These are phyloP conservation scores for Leptonema lineaticorne DNA, from an alignment of 1,140 invertebrate genomes.

Conservation along the genomic window DNA sequence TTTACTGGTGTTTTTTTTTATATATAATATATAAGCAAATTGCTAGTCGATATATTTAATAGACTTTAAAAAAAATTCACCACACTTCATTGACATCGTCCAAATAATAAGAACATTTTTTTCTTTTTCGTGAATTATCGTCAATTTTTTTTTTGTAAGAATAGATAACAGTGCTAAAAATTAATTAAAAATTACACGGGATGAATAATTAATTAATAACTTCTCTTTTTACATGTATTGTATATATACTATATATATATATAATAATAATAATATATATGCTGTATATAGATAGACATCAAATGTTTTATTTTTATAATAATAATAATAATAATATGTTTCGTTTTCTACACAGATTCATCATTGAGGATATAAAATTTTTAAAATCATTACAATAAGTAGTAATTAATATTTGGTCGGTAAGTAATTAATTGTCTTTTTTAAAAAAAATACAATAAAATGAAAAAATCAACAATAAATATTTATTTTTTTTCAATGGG, in stretches of 20 bases:
- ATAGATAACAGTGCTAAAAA: constrained; percentile 18
- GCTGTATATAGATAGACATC: constrained; percentile 12
- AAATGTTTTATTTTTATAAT: background rate
- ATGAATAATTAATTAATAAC: background rate
- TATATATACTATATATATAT: background rate
- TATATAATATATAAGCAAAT: too few species aligned
- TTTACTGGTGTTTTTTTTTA: too few species aligned
- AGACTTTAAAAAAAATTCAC: too few species aligned
- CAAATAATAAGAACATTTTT: too few species aligned
- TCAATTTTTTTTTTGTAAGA: constrained; percentile 14
- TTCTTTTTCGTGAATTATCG: too few species aligned
- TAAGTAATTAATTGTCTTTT: too few species aligned
- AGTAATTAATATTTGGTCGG: constrained; percentile 17
- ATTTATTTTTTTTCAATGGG: constrained; percentile 17
- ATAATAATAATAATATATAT: too few species aligned
- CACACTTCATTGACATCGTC: too few species aligned
- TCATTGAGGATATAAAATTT: background rate
- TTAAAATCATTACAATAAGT: constrained; percentile 1
- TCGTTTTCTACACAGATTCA: background rate
- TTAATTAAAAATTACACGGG: constrained; percentile 13
- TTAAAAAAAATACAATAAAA: constrained; percentile 14
- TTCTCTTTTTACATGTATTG: background rate
- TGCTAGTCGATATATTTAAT: too few species aligned
- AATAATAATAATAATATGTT: background rate
- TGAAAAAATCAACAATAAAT: constrained; percentile 17